Evolutionary conservation across 2,797 vertebrate genomes (phyloP).

Genomic region (Gymnothorax javanicus): DNA sequence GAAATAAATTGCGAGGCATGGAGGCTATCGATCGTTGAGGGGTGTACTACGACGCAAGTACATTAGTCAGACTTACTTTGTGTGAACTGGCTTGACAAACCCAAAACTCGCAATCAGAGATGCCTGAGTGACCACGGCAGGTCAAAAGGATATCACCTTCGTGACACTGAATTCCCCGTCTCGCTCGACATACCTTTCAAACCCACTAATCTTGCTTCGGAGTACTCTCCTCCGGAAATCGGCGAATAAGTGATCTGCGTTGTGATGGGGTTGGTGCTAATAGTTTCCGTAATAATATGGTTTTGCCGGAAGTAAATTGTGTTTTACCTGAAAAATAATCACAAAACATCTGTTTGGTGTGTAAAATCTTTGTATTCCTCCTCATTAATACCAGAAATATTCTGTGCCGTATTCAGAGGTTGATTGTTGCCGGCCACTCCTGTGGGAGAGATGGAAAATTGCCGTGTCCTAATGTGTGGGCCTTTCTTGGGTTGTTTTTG

Average conservation of each 20-base stretch:
- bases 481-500: background rate
- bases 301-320: background rate
- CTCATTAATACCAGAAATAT: background rate
- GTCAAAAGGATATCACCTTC: no score
- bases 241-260: background rate
- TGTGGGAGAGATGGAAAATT: background rate
- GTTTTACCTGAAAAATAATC: background rate
- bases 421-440: background rate
- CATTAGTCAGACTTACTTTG: no score
- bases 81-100: no score
- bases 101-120: no score
- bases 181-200: no score
- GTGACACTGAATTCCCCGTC: no score
- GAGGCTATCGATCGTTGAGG: slow-evolving; percentile 33
- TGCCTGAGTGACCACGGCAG: no score
- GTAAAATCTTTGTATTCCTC: background rate
- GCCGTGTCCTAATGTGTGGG: background rate
- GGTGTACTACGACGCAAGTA: no score
- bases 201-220: no score
- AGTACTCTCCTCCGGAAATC: background rate
- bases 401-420: background rate
- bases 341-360: background rate
- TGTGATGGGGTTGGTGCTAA: background rate
- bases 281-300: background rate
- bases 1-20: slow-evolving; percentile 53